Evolutionary conservation across 2,797 vertebrate genomes (phyloP).

Genomic region (Chaetodon trifasciatus): DNA sequence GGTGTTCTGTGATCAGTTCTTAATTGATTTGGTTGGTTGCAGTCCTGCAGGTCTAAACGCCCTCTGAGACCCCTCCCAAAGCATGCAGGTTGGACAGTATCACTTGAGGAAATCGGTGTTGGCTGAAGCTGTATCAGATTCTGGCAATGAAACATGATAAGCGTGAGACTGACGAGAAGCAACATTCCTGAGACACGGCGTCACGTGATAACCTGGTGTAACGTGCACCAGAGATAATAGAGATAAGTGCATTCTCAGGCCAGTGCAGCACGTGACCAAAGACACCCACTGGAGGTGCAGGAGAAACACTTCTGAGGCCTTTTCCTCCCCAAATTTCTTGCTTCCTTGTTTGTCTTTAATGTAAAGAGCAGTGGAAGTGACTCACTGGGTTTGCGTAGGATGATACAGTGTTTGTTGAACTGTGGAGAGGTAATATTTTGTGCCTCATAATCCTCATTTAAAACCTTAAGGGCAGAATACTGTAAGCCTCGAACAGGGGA

Average conservation of each 20-base stretch:
- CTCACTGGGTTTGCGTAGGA: neutral
- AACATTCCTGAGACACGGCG: slow-evolving; percentile 31
- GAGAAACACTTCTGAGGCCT: slow-evolving; percentile 7
- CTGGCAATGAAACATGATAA: slow-evolving; percentile 57
- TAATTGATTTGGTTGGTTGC: neutral
- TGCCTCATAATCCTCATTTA: neutral
- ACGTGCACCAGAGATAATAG: slow-evolving; percentile 46
- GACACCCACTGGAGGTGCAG: slow-evolving; percentile 30
- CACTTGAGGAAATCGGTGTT: slow-evolving; percentile 28
- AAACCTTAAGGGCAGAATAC: neutral
- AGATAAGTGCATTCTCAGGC: slow-evolving; percentile 35
- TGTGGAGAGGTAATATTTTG: neutral
- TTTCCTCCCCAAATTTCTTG: neutral
- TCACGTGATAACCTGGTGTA: slow-evolving; percentile 27
- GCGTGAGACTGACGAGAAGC: slow-evolving; percentile 67
- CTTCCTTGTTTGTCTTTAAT: neutral
- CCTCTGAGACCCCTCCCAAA: slow-evolving; percentile 18
- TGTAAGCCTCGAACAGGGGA: neutral
- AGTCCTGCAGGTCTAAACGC: neutral
- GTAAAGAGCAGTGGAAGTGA: neutral
- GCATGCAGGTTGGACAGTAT: slow-evolving; percentile 1
- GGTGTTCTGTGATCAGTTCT: neutral
- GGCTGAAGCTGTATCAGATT: slow-evolving; percentile 43
- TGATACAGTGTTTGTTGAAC: neutral
- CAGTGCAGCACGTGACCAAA: neutral